phyloP scores from a whole-genome alignment of 2,113 vertebrate genomes.

The Perccottus glenii region DNA sequence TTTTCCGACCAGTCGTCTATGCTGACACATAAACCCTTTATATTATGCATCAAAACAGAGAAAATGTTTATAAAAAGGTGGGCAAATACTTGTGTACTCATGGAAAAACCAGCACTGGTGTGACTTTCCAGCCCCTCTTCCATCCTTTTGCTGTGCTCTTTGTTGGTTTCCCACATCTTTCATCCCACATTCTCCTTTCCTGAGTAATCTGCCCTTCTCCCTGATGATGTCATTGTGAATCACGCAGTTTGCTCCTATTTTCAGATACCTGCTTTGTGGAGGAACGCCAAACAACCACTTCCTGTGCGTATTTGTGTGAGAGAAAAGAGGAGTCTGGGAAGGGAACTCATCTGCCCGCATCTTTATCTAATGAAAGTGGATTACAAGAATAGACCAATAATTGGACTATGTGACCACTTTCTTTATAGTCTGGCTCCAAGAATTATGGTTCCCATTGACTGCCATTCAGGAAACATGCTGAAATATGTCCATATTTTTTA shows the following conservation, averaged over 20 bases:
- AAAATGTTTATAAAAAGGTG: conserved; percentile 20
- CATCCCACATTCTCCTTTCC: conserved; percentile 62
- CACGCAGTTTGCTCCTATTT: conserved; percentile 73
- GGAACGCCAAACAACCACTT: conserved; percentile 69
- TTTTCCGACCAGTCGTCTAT: conserved; percentile 10
- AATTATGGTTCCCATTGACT: too few species aligned
- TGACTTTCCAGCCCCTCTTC: conserved; percentile 31
- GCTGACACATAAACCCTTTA: conserved; percentile 8
- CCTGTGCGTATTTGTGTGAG: conserved; percentile 50
- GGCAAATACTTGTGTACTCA: conserved; percentile 22
- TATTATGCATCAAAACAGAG: conserved; percentile 3
- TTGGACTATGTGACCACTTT: too few species aligned
- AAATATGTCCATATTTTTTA: too few species aligned
- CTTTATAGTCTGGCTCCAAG: too few species aligned
- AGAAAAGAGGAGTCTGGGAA: conserved; percentile 21
- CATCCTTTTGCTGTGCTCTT: conserved; percentile 26
- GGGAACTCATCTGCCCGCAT: conserved; percentile 29
- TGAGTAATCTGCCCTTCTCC: conserved; percentile 71
- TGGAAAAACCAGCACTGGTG: conserved; percentile 20
- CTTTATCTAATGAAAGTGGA: background rate
- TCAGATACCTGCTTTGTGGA: conserved; percentile 73
- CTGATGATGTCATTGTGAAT: conserved; percentile 72
- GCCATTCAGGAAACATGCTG: too few species aligned
- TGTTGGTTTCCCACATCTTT: conserved; percentile 57
- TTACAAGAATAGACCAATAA: background rate